phyloP scores from a whole-genome alignment of 1,140 invertebrate species.

The Scaptomyza pallida region DNA sequence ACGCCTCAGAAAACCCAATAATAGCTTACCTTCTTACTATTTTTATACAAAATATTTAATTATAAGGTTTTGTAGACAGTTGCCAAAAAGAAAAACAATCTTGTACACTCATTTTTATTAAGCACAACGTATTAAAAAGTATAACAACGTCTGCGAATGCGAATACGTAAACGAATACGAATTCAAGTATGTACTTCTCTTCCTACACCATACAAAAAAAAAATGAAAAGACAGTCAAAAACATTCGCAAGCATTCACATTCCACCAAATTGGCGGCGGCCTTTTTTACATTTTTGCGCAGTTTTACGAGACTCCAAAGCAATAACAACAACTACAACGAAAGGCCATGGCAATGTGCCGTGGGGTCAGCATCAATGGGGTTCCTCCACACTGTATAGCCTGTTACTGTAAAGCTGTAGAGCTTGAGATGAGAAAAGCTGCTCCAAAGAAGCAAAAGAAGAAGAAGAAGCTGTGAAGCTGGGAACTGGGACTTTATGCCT shows the following conservation, averaged over 20 bases:
- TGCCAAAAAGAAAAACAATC: no score
- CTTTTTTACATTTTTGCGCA: constrained; percentile 47
- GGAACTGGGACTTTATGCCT: constrained; percentile 1
- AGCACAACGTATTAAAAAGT: no score
- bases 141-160: neutral
- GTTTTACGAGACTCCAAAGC: constrained; percentile 20
- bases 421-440: constrained; percentile 4
- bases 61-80: no score
- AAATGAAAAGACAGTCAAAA: neutral
- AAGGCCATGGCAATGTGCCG: constrained; percentile 41
- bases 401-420: neutral
- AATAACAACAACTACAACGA: constrained; percentile 16
- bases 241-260: constrained; percentile 47
- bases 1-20: no score
- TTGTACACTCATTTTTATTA: no score
- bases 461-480: constrained; percentile 31
- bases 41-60: no score
- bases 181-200: neutral
- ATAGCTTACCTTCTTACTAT: no score
- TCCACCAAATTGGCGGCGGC: constrained; percentile 47
- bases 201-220: no score
- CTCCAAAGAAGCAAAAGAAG: neutral
- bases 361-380: constrained; percentile 44
- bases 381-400: constrained; percentile 5
- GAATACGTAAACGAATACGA: no score